Conservation (phyloP, 2,888 invertebrate species). For the Galerucella pusilla region DNA sequence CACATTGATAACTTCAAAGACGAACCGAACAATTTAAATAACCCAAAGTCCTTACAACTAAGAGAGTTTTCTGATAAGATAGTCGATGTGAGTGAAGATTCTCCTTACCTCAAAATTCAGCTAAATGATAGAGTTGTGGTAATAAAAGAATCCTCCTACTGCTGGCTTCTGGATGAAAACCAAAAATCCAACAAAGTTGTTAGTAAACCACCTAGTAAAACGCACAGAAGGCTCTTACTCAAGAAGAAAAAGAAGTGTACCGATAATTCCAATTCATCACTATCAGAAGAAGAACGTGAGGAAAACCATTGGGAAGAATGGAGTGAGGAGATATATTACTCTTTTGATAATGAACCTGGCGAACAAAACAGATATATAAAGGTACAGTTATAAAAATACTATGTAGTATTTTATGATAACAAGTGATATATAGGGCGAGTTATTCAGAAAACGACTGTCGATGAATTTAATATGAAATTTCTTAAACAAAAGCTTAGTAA, state of each 20-base stretch:
- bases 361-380: too few relatives aligned
- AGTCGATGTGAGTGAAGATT: background rate
- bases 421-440: too few relatives aligned
- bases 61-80: too few relatives aligned
- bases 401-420: too few relatives aligned
- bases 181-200: background rate
- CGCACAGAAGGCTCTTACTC: background rate
- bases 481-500: too few relatives aligned
- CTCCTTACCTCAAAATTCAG: conserved; percentile 4
- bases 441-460: too few relatives aligned
- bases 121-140: background rate
- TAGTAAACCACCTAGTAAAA: background rate
- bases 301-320: background rate
- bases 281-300: background rate
- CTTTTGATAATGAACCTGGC: too few relatives aligned
- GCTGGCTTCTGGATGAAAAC: background rate
- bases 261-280: background rate
- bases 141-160: conserved; percentile 2
- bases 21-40: background rate
- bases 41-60: too few relatives aligned
- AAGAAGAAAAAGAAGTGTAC: background rate
- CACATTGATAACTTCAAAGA: background rate
- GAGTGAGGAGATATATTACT: background rate
- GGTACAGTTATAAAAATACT: too few relatives aligned
- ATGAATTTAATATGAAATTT: too few relatives aligned